Conservation (phyloP, 2,888 invertebrate genomes). For the Brassicogethes aeneus region DNA sequence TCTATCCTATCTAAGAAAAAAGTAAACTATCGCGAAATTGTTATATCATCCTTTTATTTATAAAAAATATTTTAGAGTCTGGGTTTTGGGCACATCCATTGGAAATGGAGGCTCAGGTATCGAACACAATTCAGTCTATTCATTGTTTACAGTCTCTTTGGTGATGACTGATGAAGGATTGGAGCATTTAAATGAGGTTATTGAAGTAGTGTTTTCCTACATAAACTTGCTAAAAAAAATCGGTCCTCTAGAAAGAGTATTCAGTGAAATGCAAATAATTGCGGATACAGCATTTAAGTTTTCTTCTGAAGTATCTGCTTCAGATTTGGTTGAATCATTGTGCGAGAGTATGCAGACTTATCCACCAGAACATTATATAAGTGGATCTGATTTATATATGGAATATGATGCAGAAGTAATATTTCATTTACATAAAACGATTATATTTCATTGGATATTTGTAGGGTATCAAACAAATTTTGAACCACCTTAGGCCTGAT, state of each 20-base stretch:
- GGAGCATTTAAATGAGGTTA: slow-evolving; percentile 59
- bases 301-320: slow-evolving; percentile 59
- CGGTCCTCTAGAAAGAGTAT: slow-evolving; percentile 63
- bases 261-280: slow-evolving; percentile 62
- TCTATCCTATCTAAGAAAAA: slow-evolving; percentile 66
- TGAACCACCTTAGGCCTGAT: slow-evolving; percentile 54
- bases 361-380: slow-evolving; percentile 68
- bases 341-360: slow-evolving; percentile 74
- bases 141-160: slow-evolving; percentile 63
- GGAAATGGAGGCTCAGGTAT: slow-evolving; percentile 68
- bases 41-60: too few species aligned
- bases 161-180: slow-evolving; percentile 72
- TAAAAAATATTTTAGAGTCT: slow-evolving; percentile 46
- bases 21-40: slow-evolving; percentile 36
- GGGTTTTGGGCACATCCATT: slow-evolving; percentile 63
- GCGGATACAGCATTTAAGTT: slow-evolving; percentile 67
- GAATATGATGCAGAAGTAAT: slow-evolving; percentile 63
- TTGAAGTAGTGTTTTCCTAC: slow-evolving; percentile 71
- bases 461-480: slow-evolving; percentile 51
- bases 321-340: slow-evolving; percentile 69
- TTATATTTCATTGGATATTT: slow-evolving; percentile 10
- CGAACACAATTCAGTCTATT: slow-evolving; percentile 71
- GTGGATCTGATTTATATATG: slow-evolving; percentile 64
- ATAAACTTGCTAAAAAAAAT: slow-evolving; percentile 59
- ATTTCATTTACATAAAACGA: not conserved